Percentiles rank a stretch among this genome's conserved stretches.
Conservation (phyloP, 2,888 invertebrate genomes). For the Caenorhabditis sp. region DNA sequence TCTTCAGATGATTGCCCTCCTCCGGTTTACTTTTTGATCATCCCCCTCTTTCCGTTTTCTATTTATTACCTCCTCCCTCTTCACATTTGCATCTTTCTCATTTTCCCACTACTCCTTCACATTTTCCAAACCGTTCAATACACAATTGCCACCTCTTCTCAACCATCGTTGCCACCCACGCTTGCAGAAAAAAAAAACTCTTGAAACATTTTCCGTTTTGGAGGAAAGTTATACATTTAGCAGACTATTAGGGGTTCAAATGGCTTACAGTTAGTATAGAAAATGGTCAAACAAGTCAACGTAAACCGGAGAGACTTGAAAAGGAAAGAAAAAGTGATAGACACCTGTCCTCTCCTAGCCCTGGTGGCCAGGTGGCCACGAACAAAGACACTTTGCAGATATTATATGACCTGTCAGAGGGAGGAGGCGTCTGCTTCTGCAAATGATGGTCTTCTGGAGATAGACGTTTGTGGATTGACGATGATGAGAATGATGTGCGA, state of each 20-base stretch:
- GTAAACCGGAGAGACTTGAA: too few species aligned
- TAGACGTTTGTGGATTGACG: neutral
- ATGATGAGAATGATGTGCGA: slow-evolving; percentile 5
- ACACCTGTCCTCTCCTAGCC: neutral
- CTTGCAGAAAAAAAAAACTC: slow-evolving; percentile 16
- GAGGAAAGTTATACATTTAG: neutral
- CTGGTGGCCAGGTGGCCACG: neutral
- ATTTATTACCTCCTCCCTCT: too few species aligned
- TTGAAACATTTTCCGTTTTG: slow-evolving; percentile 5
- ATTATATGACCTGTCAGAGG: slow-evolving; percentile 37
- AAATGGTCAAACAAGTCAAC: too few species aligned
- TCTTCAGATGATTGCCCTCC: neutral
- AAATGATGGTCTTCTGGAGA: slow-evolving; percentile 7
- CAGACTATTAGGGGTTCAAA: neutral
- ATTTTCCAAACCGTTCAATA: slow-evolving; percentile 22
- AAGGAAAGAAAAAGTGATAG: neutral
- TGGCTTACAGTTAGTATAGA: too few species aligned
- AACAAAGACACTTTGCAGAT: slow-evolving; percentile 58
- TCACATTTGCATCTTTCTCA: slow-evolving; percentile 17
- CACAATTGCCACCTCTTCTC: slow-evolving; percentile 28
- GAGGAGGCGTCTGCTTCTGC: slow-evolving; percentile 7
- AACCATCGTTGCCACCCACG: slow-evolving; percentile 38
- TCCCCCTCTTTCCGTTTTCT: neutral
- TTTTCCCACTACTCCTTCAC: neutral
- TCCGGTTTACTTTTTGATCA: slow-evolving; percentile 26